Percentiles rank a stretch among this genome's conserved stretches.
phyloP scores from a whole-genome alignment of 2,888 invertebrate genomes.

The Lycia hirtaria region DNA sequence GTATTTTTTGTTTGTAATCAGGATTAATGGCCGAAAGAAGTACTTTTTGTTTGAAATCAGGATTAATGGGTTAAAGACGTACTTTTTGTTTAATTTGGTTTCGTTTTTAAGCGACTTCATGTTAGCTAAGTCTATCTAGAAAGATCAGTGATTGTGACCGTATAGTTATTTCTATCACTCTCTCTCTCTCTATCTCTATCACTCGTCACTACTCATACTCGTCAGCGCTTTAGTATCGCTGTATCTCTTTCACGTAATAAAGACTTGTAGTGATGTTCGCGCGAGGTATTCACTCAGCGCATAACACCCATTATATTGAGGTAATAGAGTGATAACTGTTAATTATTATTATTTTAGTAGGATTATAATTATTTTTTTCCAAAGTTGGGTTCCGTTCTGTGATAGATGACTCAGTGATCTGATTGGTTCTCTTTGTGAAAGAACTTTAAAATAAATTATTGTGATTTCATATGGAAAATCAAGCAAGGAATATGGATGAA shows the following conservation, averaged over 20 bases:
- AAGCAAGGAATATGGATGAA: background rate
- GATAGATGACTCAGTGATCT: conserved; percentile 41
- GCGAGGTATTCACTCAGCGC: conserved; percentile 6
- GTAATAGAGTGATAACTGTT: background rate
- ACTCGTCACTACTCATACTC: too few species aligned
- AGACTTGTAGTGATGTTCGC: too few species aligned
- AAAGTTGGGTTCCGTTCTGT: conserved; percentile 40
- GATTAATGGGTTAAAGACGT: too few species aligned
- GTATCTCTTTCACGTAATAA: too few species aligned
- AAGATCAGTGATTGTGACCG: background rate
- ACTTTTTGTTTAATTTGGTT: too few species aligned
- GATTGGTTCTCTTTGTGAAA: conserved; percentile 16
- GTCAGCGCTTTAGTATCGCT: too few species aligned
- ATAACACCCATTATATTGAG: conserved; percentile 2
- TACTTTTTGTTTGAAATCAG: too few species aligned
- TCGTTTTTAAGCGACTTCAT: too few species aligned
- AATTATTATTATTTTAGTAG: background rate
- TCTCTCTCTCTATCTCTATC: background rate
- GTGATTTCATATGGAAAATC: background rate
- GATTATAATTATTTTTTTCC: background rate
- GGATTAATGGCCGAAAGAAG: too few species aligned
- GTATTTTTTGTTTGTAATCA: too few species aligned
- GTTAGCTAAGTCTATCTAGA: background rate
- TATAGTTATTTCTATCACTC: conserved; percentile 1
- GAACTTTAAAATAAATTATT: conserved; percentile 7